Percentiles rank a stretch among this genome's conserved stretches.
Evolutionary conservation across 1,140 invertebrate genomes (phyloP).

Genomic region (Chironomus tepperi): DNA sequence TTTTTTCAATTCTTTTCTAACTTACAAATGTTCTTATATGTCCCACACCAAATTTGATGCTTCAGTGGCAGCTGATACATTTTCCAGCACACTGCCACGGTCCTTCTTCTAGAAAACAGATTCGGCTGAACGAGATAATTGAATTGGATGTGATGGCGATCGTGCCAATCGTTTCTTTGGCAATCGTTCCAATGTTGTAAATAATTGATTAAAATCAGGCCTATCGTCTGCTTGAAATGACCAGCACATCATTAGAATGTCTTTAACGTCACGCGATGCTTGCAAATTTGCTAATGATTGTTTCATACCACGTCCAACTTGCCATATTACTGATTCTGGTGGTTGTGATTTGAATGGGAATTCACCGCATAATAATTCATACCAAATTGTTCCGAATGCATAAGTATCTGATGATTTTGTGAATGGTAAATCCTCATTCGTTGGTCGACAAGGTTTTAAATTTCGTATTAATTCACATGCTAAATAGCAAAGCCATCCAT

Average conservation of each 20-base stretch:
- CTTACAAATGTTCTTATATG: not conserved
- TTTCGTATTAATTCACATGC: slow-evolving; percentile 89
- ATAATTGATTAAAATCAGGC: slow-evolving; percentile 79
- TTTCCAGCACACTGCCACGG: slow-evolving; percentile 12
- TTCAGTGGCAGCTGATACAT: not conserved
- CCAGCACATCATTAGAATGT: slow-evolving; percentile 97
- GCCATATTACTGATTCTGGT: slow-evolving; percentile 94
- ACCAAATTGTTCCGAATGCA: slow-evolving; percentile 99
- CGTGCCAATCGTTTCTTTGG: slow-evolving; percentile 89
- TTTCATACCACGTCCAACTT: slow-evolving; percentile 94
- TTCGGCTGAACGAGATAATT: slow-evolving; percentile 84
- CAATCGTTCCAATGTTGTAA: slow-evolving; percentile 79
- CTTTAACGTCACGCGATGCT: slow-evolving; percentile 94
- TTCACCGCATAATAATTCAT: slow-evolving; percentile 91
- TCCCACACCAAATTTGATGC: slow-evolving; percentile 10
- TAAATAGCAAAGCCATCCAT: slow-evolving; percentile 96
- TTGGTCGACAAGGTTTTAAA: slow-evolving; percentile 61
- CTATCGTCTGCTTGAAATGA: slow-evolving; percentile 72
- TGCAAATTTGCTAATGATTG: slow-evolving; percentile 89
- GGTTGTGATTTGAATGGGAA: slow-evolving; percentile 92
- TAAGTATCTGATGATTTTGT: slow-evolving; percentile 88
- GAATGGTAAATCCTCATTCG: slow-evolving; percentile 81
- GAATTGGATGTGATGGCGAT: slow-evolving; percentile 94
- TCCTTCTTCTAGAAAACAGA: slow-evolving; percentile 63
- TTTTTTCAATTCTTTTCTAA: not conserved